A percentile compares a stretch with the other conserved stretches of the same genome.
phyloP scores from a whole-genome alignment of 2,888 invertebrate genomes.

The Rhodophaea formosa region DNA sequence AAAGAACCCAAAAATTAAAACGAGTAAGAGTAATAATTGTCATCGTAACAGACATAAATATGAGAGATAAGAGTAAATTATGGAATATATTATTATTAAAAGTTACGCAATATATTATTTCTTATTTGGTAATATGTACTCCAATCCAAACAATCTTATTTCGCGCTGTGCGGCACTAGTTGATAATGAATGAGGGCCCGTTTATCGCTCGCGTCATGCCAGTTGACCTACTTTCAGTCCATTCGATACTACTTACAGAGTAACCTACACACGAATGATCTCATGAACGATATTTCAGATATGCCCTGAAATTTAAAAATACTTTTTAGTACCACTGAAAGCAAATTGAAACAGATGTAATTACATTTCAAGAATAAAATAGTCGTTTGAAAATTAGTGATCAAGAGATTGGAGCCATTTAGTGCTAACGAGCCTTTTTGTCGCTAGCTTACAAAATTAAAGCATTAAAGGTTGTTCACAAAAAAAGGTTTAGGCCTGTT shows the following conservation, averaged over 20 bases:
- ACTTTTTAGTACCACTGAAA: constrained; percentile 5
- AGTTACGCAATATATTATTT: constrained; percentile 17
- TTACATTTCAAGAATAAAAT: too few species aligned
- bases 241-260: constrained; percentile 69
- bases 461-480: too few species aligned
- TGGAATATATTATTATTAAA: too few species aligned
- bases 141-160: constrained; percentile 12
- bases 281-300: constrained; percentile 36
- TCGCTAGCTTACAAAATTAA: too few species aligned
- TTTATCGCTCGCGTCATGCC: constrained; percentile 75
- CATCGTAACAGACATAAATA: not conserved
- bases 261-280: constrained; percentile 53
- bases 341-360: not conserved
- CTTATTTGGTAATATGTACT: constrained; percentile 24
- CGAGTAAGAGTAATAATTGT: not conserved
- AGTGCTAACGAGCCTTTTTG: too few species aligned
- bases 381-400: too few species aligned
- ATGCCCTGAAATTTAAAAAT: too few species aligned
- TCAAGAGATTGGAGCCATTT: too few species aligned
- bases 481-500: too few species aligned
- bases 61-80: not conserved
- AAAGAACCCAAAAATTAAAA: not conserved
- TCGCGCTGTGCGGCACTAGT: constrained; percentile 46
- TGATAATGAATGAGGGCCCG: constrained; percentile 73
- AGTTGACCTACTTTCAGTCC: constrained; percentile 72